Evolutionary conservation across 2,113 vertebrate genomes (phyloP).

Genomic region (Dicrurus megarhynchus): DNA sequence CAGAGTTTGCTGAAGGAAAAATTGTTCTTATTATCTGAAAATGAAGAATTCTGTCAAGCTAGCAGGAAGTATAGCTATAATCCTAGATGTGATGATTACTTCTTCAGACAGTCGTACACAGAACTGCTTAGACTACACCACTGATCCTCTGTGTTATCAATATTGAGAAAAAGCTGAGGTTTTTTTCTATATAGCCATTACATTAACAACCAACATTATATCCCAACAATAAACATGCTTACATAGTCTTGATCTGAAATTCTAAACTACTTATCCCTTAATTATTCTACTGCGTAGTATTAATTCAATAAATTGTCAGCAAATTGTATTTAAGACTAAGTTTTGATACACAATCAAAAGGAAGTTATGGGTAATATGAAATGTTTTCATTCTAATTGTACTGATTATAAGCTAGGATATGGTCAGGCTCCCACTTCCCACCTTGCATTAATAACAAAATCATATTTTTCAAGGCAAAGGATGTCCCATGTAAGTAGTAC

Average conservation of each 20-base stretch:
- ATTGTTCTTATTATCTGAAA: neutral
- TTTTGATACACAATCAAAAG: neutral
- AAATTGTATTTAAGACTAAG: neutral
- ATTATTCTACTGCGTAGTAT: neutral
- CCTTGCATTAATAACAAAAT: neutral
- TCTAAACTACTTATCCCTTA: neutral
- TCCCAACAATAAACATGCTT: neutral
- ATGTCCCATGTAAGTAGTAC: neutral
- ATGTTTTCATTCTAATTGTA: neutral
- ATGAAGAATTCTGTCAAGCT: neutral
- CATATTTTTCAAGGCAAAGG: neutral
- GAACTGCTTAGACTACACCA: neutral
- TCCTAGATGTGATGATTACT: neutral
- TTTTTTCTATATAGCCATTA: neutral
- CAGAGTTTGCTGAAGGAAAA: neutral
- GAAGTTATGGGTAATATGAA: neutral
- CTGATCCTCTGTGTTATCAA: neutral
- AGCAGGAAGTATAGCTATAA: neutral
- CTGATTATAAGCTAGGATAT: neutral
- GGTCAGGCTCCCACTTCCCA: neutral
- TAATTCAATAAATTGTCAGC: neutral
- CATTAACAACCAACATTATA: neutral
- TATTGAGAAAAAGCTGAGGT: rapidly evolving
- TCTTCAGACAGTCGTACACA: neutral
- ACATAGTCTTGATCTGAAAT: neutral